Conservation (phyloP, 1,140 invertebrate species). For the Listronotus oregonensis region DNA sequence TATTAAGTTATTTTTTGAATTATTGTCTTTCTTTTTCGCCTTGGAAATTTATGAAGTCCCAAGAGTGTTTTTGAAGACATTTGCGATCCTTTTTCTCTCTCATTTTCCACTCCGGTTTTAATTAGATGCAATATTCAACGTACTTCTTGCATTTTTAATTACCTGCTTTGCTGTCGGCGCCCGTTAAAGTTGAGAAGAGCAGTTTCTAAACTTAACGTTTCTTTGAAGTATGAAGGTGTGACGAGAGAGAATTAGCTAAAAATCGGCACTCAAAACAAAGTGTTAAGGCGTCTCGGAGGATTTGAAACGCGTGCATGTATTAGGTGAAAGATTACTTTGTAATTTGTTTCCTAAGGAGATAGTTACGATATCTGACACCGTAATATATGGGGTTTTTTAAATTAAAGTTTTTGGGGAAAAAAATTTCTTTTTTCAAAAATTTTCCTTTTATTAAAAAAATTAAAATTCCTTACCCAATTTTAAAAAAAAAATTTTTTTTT, state of each 20-base stretch:
- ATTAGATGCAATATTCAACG: conserved; percentile 46
- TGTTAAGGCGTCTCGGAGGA: conserved; percentile 18
- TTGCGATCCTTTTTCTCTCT: conserved; percentile 27
- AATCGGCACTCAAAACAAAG: conserved; percentile 24
- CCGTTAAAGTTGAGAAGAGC: conserved; percentile 34
- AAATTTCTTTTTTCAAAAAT: too few species aligned
- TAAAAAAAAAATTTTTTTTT: too few species aligned
- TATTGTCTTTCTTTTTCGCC: conserved; percentile 3
- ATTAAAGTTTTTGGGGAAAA: too few species aligned
- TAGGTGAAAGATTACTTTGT: conserved; percentile 9
- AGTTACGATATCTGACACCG: too few species aligned
- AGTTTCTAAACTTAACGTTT: conserved; percentile 29
- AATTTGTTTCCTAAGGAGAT: not conserved
- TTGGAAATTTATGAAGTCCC: conserved; percentile 39
- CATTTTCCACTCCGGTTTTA: conserved; percentile 35
- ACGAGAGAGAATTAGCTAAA: conserved; percentile 26
- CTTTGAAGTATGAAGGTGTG: conserved; percentile 31
- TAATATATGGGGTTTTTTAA: too few species aligned
- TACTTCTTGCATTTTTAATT: conserved; percentile 43
- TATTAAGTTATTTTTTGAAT: not conserved
- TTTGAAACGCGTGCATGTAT: not conserved
- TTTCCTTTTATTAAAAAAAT: too few species aligned
- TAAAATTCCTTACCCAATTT: too few species aligned
- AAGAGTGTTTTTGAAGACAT: conserved; percentile 39
- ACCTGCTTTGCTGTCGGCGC: conserved; percentile 27